phyloP scores from a whole-genome alignment of 2,797 vertebrate genomes.

The Crenichthys baileyi region DNA sequence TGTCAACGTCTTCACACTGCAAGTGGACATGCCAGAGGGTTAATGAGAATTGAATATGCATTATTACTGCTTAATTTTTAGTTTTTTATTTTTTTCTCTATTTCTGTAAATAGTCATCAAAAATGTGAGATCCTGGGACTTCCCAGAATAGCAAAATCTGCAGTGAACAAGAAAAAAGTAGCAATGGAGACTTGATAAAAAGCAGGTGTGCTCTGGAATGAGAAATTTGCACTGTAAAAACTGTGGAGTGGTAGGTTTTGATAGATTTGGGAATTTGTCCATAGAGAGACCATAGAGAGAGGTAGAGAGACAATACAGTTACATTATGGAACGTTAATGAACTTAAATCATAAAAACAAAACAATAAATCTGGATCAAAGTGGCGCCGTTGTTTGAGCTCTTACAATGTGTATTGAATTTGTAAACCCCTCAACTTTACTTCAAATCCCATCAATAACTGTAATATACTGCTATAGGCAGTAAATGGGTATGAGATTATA shows the following conservation, averaged over 20 bases:
- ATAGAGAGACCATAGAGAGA: too few species aligned
- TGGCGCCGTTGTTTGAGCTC: background rate
- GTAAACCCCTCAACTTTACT: background rate
- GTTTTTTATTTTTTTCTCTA: constrained; percentile 1
- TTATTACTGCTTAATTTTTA: background rate
- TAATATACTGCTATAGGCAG: background rate
- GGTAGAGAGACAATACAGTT: background rate
- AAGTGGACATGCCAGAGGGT: background rate
- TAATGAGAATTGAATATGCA: too few species aligned
- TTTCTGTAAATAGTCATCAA: background rate
- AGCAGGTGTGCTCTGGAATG: constrained; percentile 13
- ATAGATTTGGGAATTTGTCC: constrained; percentile 2
- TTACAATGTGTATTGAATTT: background rate
- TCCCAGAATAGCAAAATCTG: background rate
- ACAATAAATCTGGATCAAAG: background rate
- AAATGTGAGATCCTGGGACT: background rate
- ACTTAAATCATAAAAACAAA: background rate
- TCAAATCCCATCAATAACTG: background rate
- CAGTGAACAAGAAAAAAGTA: constrained; percentile 4
- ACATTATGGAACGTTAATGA: background rate
- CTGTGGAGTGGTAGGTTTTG: background rate
- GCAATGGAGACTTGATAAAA: constrained; percentile 16
- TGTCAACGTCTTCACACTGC: background rate
- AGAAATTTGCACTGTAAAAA: constrained; percentile 1
- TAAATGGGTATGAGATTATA: background rate